These are phyloP conservation scores for Babyrousa celebensis DNA, from an alignment of 2,797 vertebrate genomes.

Conservation along the genomic window DNA sequence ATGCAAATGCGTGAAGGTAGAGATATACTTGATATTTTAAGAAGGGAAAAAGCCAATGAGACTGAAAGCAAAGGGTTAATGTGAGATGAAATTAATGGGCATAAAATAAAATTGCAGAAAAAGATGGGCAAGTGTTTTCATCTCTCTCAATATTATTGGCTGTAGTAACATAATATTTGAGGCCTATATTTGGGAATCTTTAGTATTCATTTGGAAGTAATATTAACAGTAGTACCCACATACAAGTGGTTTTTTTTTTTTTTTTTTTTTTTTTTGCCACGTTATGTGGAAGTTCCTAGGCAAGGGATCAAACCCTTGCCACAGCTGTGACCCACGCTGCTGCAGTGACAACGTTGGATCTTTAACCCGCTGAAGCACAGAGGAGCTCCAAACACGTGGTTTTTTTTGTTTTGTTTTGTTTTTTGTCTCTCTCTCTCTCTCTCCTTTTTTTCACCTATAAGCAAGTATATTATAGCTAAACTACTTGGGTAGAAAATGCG, in stretches of 20 bases:
- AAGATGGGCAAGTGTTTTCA: neutral
- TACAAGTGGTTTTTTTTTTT: neutral
- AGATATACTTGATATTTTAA: neutral
- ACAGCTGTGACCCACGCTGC: too few species aligned
- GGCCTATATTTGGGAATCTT: neutral
- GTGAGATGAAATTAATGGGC: slow-evolving; percentile 16
- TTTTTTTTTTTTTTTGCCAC: neutral
- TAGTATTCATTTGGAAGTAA: neutral
- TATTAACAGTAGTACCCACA: neutral
- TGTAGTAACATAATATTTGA: slow-evolving; percentile 14
- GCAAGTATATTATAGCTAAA: slow-evolving; percentile 1
- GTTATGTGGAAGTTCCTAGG: too few species aligned
- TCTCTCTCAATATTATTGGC: neutral
- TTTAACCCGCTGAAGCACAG: too few species aligned
- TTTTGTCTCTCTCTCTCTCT: neutral
- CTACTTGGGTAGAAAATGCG: neutral
- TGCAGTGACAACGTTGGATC: too few species aligned
- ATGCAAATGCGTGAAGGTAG: neutral
- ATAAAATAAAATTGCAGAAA: slow-evolving; percentile 53
- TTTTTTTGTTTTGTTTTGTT: neutral
- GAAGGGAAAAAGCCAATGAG: neutral
- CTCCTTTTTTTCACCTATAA: neutral
- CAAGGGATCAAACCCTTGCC: too few species aligned
- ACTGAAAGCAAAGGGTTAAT: neutral
- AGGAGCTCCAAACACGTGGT: neutral